Base-by-base conservation (phyloP, 2,888 invertebrate species). In the Lysandra coridon region DNA sequence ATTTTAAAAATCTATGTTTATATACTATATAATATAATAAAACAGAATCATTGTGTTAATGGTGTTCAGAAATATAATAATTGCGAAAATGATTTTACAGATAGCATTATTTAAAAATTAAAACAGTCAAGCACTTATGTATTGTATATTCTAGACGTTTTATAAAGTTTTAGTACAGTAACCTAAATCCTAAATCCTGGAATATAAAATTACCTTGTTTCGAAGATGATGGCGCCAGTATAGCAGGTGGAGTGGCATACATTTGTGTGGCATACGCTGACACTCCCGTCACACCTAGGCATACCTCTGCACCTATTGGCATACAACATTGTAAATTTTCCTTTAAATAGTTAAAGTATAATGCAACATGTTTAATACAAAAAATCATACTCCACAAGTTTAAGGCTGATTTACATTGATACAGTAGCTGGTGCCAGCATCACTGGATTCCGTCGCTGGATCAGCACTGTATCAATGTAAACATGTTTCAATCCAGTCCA, bases 181-280 rank as follows among this genome's bases (percentile, higher is more conserved):
- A 2, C 23, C 23, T 23, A 23, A 23, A 23, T 23, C 23, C 17
- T 57, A 57, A 57, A 57, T 57, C 4, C 17, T 76, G 3, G 1
- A 57, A 33, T 33, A 12, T 60, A 33, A 14, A 79, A 80, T 85
- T 87, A 86, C 95, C 92, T 81, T 91, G 90, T 83, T 95, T 95
- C 75, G 95, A 83, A 81, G 95, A 93, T 82, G 95, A 89, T 0
- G 95, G 91, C 60, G 92, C 93, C 82, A 96, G 89, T 84, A 96
- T 96, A 3, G 96, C 92, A 0, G 96, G 96, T 4, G 96, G 95
- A 0, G 95, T 96, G 4, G 96, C 94, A 88, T 96, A 97, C 83
- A 97, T 95, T 83, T 96, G 96, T 79, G 95, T 93, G 30, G 95
- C 95, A 82, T 95, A 93, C 3, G 92, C 89, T 57, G 92, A 91